Evolutionary conservation across 1,140 invertebrate genomes (phyloP).

Genomic region (Brachionus rotundiformis): DNA sequence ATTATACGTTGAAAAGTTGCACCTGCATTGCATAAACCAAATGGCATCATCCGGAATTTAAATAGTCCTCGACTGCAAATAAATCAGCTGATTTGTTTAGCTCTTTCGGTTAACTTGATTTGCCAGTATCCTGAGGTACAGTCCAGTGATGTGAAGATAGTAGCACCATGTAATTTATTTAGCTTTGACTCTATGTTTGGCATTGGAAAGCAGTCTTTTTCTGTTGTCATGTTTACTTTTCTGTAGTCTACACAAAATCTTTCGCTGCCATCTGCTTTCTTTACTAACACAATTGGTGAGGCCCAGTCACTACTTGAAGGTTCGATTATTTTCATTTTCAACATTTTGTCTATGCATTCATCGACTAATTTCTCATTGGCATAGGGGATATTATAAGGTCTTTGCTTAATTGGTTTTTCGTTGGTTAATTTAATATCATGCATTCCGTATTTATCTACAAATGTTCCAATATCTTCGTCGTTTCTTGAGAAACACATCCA

Average conservation of each 20-base stretch:
- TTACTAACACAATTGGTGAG: slow-evolving; percentile 21
- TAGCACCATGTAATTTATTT: slow-evolving; percentile 30
- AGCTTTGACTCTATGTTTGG: slow-evolving; percentile 30
- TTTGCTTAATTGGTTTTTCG: slow-evolving; percentile 17
- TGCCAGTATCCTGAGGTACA: slow-evolving; percentile 52
- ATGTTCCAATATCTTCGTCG: background rate
- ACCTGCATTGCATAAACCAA: slow-evolving; percentile 63
- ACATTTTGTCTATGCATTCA: slow-evolving; percentile 26
- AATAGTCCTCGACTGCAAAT: slow-evolving; percentile 54
- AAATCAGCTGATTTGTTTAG: slow-evolving; percentile 52
- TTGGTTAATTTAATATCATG: slow-evolving; percentile 11
- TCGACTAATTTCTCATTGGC: background rate
- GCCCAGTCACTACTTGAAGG: slow-evolving; percentile 13
- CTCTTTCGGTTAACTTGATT: slow-evolving; percentile 53
- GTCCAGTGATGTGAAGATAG: slow-evolving; percentile 21
- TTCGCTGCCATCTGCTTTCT: slow-evolving; percentile 3
- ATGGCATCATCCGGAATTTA: slow-evolving; percentile 61
- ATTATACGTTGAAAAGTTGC: slow-evolving; percentile 66
- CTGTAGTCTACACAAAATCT: slow-evolving; percentile 50
- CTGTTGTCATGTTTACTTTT: slow-evolving; percentile 36
- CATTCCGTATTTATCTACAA: background rate
- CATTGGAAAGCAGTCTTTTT: slow-evolving; percentile 15
- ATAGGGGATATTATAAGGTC: background rate
- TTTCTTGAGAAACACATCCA: slow-evolving; percentile 8
- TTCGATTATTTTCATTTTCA: slow-evolving; percentile 51